Conservation (phyloP, 2,113 vertebrate species). For the Zeus faber region DNA sequence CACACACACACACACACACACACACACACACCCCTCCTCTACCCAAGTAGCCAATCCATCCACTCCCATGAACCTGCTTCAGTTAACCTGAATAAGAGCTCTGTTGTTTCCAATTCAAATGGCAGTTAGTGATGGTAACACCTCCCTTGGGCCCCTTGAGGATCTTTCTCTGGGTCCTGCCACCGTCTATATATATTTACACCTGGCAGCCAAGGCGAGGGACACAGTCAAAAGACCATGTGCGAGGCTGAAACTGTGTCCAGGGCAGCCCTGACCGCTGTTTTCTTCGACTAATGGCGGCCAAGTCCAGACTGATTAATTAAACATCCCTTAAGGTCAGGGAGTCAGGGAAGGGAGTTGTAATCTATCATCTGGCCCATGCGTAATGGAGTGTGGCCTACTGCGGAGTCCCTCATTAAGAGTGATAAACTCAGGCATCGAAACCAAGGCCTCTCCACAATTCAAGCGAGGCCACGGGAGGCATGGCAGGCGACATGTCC, state of each 20-base stretch:
- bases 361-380: slow-evolving; percentile 62
- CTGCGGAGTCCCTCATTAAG: slow-evolving; percentile 64
- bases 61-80: not conserved
- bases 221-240: slow-evolving; percentile 40
- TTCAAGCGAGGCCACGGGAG: slow-evolving; percentile 20
- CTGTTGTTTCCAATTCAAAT: slow-evolving; percentile 42
- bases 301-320: slow-evolving; percentile 64
- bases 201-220: slow-evolving; percentile 39
- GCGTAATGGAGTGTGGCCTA: slow-evolving; percentile 64
- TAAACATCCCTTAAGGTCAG: slow-evolving; percentile 62
- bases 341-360: slow-evolving; percentile 46
- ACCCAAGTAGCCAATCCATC: not conserved
- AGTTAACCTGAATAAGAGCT: slow-evolving; percentile 33
- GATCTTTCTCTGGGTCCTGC: not conserved
- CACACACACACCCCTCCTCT: not conserved
- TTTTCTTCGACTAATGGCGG: slow-evolving; percentile 46
- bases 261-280: slow-evolving; percentile 33
- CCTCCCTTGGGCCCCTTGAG: slow-evolving; percentile 26
- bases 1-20: not conserved
- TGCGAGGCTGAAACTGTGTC: slow-evolving; percentile 48
- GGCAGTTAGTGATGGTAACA: slow-evolving; percentile 39
- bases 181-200: slow-evolving; percentile 31
- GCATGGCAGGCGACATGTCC: no score
- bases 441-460: slow-evolving; percentile 39
- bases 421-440: slow-evolving; percentile 63